A percentile compares a stretch with the other conserved stretches of the same genome.
Conservation (phyloP, 2,888 invertebrate genomes). For the Poecilus cupreus region DNA sequence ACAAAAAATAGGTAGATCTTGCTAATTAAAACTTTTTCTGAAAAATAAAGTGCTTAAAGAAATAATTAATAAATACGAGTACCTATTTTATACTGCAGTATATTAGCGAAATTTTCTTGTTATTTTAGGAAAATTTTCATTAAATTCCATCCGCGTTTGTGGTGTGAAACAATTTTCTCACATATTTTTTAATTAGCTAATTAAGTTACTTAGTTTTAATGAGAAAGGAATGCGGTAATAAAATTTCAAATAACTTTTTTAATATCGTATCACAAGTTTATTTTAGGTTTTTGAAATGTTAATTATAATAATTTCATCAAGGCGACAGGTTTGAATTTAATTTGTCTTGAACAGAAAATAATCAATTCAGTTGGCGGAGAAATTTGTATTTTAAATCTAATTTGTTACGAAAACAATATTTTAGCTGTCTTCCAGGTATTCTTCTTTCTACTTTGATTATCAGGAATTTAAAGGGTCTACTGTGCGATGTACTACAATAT, state of each 20-base stretch:
- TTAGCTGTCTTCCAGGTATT: background rate
- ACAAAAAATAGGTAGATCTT: no score
- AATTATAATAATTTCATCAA: constrained; percentile 27
- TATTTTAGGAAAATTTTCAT: constrained; percentile 14
- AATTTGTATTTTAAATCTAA: constrained; percentile 34
- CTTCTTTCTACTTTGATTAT: no score
- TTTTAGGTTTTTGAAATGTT: constrained; percentile 15
- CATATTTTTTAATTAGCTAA: constrained; percentile 41
- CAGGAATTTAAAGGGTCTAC: no score
- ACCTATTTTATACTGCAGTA: background rate
- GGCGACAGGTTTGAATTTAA: constrained; percentile 1
- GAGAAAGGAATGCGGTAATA: constrained; percentile 31
- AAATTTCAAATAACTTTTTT: constrained; percentile 38
- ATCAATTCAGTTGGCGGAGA: constrained; percentile 15
- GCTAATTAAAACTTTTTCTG: no score
- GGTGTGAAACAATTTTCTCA: constrained; percentile 16
- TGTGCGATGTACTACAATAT: no score
- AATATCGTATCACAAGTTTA: constrained; percentile 33
- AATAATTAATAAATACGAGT: background rate
- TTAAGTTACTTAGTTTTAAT: constrained; percentile 33
- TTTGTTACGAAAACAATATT: constrained; percentile 18
- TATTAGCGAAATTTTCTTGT: background rate
- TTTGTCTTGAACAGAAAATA: background rate
- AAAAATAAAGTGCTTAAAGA: background rate
- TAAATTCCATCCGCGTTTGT: background rate